Evolutionary conservation across 2,797 vertebrate species (phyloP).

Genomic region (Champsocephalus esox): DNA sequence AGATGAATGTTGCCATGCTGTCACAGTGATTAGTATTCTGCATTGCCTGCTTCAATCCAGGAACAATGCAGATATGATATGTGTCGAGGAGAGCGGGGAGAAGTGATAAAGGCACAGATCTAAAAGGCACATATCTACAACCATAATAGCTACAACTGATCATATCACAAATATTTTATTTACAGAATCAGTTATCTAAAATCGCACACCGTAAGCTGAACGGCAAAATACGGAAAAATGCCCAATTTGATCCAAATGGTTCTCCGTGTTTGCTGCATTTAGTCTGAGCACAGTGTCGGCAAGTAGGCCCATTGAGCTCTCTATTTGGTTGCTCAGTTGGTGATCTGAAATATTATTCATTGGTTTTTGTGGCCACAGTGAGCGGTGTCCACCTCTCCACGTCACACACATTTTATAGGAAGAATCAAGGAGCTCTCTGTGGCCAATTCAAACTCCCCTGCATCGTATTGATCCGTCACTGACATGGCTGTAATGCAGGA

Average conservation of each 20-base stretch:
- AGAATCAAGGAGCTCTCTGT: slow-evolving; percentile 65
- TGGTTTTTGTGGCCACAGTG: slow-evolving; percentile 31
- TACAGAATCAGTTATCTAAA: slow-evolving; percentile 11
- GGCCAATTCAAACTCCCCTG: slow-evolving; percentile 68
- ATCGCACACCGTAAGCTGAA: neutral
- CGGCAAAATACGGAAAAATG: neutral
- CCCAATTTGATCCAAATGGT: neutral
- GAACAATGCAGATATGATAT: slow-evolving; percentile 27
- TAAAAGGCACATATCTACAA: slow-evolving; percentile 4
- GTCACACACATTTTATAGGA: slow-evolving; percentile 75
- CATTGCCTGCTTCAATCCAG: slow-evolving; percentile 7
- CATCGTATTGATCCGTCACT: slow-evolving; percentile 79
- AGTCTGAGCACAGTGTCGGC: slow-evolving; percentile 14
- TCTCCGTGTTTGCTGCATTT: slow-evolving; percentile 16
- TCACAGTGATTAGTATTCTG: slow-evolving; percentile 27
- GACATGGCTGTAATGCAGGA: slow-evolving; percentile 81
- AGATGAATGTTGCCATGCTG: slow-evolving; percentile 36
- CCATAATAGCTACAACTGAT: neutral
- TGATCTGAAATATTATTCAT: slow-evolving; percentile 57
- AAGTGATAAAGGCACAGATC: slow-evolving; percentile 4
- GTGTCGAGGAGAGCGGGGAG: neutral
- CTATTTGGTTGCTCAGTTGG: slow-evolving; percentile 28
- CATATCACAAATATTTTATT: slow-evolving; percentile 4
- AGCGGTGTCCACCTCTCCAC: slow-evolving; percentile 45
- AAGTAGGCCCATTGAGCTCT: slow-evolving; percentile 4